These are phyloP conservation scores for Pseudolaguvia tuberculata DNA, from an alignment of 2,113 vertebrate genomes.

Conservation along the genomic window DNA sequence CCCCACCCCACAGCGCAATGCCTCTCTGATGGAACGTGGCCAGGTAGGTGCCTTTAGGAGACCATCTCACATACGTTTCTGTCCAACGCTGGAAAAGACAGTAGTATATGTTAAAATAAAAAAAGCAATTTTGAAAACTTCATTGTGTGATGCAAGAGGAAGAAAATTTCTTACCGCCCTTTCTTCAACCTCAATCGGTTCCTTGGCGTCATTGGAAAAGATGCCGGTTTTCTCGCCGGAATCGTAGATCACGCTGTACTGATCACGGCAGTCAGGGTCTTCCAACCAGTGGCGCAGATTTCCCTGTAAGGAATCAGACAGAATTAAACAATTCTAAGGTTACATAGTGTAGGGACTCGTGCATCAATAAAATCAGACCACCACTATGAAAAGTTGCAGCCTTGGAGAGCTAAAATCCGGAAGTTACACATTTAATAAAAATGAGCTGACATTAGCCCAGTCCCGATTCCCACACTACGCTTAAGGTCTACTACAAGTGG, in stretches of 20 bases:
- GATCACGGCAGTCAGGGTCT: constrained; percentile 91
- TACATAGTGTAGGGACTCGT: background rate
- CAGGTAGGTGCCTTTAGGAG: constrained; percentile 92
- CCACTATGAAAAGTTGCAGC: too few species aligned
- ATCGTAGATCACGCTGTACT: constrained; percentile 98
- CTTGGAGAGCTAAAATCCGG: too few species aligned
- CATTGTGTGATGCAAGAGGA: background rate
- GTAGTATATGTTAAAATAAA: background rate
- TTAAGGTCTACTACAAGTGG: too few species aligned
- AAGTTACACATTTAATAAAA: too few species aligned
- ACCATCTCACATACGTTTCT: constrained; percentile 96
- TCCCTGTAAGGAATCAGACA: constrained; percentile 63
- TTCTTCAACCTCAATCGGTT: constrained; percentile 85
- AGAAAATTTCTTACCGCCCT: constrained; percentile 77
- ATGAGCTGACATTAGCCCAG: too few species aligned
- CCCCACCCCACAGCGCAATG: constrained; percentile 96
- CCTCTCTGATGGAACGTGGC: constrained; percentile 95
- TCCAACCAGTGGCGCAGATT: constrained; percentile 96
- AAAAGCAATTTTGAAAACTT: background rate
- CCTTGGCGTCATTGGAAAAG: constrained; percentile 90
- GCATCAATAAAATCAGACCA: background rate
- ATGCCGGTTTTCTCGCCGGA: constrained; percentile 92
- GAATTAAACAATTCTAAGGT: background rate
- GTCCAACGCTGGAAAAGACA: constrained; percentile 82
- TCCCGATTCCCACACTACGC: too few species aligned